A percentile compares a stretch with the other conserved stretches of the same genome.
These are phyloP conservation scores for Drosophila athabasca DNA, from an alignment of 1,140 invertebrate species.

Conservation along the genomic window DNA sequence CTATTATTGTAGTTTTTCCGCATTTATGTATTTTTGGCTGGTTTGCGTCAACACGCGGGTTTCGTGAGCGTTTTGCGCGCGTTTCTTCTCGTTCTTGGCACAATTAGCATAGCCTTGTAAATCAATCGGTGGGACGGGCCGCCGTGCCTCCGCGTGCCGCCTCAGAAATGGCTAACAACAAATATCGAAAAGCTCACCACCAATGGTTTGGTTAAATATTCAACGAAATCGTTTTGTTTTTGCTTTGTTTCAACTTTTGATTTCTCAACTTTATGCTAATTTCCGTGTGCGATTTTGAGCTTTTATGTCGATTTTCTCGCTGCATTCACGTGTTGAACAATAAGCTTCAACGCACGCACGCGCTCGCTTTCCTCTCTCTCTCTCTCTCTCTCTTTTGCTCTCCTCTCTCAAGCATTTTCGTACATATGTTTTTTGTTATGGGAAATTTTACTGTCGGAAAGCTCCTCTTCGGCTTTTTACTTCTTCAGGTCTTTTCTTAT, in stretches of 20 bases:
- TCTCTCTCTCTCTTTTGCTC: too few species aligned
- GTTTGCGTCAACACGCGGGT: constrained; percentile 54
- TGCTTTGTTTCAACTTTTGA: constrained; percentile 10
- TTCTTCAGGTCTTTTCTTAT: constrained; percentile 18
- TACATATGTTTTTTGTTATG: constrained; percentile 76
- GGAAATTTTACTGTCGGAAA: constrained; percentile 58
- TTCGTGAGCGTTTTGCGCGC: constrained; percentile 34
- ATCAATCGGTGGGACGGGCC: not conserved
- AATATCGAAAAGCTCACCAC: constrained; percentile 6
- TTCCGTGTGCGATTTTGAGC: constrained; percentile 12
- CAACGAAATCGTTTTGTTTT: not conserved
- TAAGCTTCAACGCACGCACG: constrained; percentile 22
- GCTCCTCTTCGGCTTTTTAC: constrained; percentile 12
- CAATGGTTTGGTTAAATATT: not conserved
- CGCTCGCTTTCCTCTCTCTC: constrained; percentile 27
- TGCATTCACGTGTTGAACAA: constrained; percentile 48
- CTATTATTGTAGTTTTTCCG: constrained; percentile 54
- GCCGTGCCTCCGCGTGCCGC: too few species aligned
- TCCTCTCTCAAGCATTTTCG: constrained; percentile 10
- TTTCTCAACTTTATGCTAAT: constrained; percentile 34
- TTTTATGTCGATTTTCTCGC: constrained; percentile 7
- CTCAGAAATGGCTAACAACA: not conserved
- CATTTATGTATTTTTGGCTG: constrained; percentile 45
- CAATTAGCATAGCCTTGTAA: constrained; percentile 69
- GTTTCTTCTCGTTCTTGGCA: constrained; percentile 59